These are phyloP conservation scores for Drosophila infuscata DNA, from an alignment of 2,888 invertebrate species.

Conservation along the genomic window DNA sequence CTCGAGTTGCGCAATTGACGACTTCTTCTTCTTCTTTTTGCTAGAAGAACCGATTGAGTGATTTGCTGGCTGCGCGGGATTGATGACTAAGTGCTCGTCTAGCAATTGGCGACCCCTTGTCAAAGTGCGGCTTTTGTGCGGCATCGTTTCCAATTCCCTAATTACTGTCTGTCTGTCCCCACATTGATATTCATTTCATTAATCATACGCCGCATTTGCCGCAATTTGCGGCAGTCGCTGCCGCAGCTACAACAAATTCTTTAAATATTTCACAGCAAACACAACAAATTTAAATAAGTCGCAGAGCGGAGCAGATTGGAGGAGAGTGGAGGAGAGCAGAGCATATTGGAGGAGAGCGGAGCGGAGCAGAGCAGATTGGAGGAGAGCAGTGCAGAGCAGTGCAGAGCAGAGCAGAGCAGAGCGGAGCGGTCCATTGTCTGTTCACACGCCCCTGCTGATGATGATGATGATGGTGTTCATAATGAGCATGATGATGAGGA, in stretches of 20 bases:
- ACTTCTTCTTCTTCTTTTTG: too few relatives aligned
- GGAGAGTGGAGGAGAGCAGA: too few relatives aligned
- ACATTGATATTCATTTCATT: conserved; percentile 56
- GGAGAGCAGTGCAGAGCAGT: neutral
- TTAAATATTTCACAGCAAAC: conserved; percentile 41
- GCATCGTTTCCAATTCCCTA: conserved; percentile 59
- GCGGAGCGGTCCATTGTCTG: conserved; percentile 47
- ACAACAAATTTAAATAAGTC: conserved; percentile 6
- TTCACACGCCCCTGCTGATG: conserved; percentile 56
- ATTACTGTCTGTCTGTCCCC: conserved; percentile 63
- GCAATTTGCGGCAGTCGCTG: neutral
- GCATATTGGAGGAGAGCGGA: too few relatives aligned
- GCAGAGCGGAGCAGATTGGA: neutral
- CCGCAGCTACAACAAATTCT: conserved; percentile 39
- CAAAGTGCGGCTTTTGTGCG: conserved; percentile 25
- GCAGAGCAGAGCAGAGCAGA: neutral
- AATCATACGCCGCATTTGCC: conserved; percentile 54
- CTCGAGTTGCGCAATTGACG: neutral
- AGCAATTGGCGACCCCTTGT: conserved; percentile 26
- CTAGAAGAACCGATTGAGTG: too few relatives aligned
- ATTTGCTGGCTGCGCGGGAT: neutral
- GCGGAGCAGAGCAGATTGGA: too few relatives aligned
- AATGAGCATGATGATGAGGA: conserved; percentile 13
- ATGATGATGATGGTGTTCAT: conserved; percentile 14
- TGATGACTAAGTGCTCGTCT: conserved; percentile 57